Base-by-base conservation (phyloP, 2,888 invertebrate genomes). In the Heteromyza rotundicornis region DNA sequence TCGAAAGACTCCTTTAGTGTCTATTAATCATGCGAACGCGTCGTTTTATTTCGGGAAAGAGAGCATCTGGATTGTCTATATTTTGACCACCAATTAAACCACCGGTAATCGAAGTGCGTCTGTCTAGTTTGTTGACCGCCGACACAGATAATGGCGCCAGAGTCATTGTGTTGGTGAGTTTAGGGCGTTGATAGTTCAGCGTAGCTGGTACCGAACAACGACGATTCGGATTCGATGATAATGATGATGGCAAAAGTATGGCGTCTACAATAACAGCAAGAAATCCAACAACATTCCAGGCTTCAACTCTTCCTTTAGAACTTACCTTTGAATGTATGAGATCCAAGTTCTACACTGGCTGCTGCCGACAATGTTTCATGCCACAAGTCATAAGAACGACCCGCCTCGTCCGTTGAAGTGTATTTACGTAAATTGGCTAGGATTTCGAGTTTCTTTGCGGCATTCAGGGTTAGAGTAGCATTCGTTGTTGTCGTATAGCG, bases 1-100 rank as follows among this genome's bases (percentile, higher is more conserved):
- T 24, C n/a, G 16, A 47, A 22, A 40, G 2, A 17, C 14, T 19
- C 0, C 8, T 35, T 71, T 71, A 82, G 66, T 82, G 82, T 23
- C 82, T 74, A 68, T 81, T 80, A 17, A 82, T 81, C 81, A 81
- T 82, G 54, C 82, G 78, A 2, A 82, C 81, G 32, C 82, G 75
- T 12, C 81, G 75, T 68, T 81, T 82, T 0, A 65, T 51, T 63
- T 81, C 81, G 2, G 70, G 67, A 57, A 70, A 66, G 36, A 35
- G 58, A 24, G 67, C 64, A 64, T 72, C 72, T 52, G 57, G 57
- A 57, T 57, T 62, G 60, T 59, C 67, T 20, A 62, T 14, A 59
- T 50, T 3, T 35, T 24, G n/a, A 16, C 66, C 68, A 10, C 65
- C 57, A n/a, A 67, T 44, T 53, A 60, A 62, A 27, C 52, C 50